A percentile compares a stretch with the other conserved stretches of the same genome.
phyloP scores from a whole-genome alignment of 2,113 vertebrate genomes.

The Crocuta crocuta region DNA sequence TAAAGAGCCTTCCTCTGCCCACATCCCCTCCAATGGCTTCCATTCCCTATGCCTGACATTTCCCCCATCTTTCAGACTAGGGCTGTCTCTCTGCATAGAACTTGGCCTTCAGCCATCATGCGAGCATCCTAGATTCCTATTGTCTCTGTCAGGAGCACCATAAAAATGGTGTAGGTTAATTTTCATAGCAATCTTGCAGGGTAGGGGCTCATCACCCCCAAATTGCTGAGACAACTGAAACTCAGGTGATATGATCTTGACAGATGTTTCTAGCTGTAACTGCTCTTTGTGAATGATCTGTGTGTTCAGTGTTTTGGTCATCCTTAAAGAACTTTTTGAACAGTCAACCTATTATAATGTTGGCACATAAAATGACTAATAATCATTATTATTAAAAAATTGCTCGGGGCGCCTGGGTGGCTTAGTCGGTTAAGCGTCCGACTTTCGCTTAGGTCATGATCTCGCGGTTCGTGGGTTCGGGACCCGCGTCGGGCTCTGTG shows the following conservation, averaged over 20 bases:
- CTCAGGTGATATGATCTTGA: background rate
- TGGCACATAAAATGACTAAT: background rate
- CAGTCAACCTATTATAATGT: background rate
- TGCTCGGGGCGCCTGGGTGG: no score
- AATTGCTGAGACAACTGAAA: background rate
- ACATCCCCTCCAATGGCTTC: rapidly evolving
- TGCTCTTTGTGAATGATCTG: background rate
- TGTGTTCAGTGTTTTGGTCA: background rate
- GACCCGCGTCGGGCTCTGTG: no score
- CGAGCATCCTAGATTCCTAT: background rate
- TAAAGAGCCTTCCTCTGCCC: background rate
- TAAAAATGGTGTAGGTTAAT: background rate
- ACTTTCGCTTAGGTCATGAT: no score
- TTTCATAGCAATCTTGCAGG: background rate
- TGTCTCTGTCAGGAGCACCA: background rate
- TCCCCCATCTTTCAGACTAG: background rate
- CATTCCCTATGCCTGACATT: background rate
- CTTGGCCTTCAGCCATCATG: background rate
- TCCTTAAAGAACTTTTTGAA: background rate
- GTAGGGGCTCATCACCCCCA: background rate
- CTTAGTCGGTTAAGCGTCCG: no score
- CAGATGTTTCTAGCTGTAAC: background rate
- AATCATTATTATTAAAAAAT: background rate
- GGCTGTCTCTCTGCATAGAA: background rate
- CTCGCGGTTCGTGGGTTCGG: no score